Conservation (phyloP, 2,888 invertebrate genomes). For the Eilema sororculum region DNA sequence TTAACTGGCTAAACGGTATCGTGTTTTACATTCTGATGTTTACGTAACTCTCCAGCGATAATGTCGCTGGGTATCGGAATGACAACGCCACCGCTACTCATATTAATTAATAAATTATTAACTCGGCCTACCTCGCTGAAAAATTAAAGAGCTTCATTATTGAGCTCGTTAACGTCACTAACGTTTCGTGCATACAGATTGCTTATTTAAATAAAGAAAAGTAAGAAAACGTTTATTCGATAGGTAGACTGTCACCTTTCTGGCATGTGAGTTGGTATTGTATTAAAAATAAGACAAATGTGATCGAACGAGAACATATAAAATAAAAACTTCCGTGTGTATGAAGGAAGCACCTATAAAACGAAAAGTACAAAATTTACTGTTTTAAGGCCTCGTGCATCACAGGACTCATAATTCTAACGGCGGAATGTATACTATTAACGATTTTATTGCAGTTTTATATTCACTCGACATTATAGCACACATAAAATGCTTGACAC, state of each 20-base stretch:
- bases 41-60: conserved; percentile 83
- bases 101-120: conserved; percentile 84
- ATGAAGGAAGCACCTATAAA: conserved; percentile 64
- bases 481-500: conserved; percentile 3
- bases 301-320: conserved; percentile 24
- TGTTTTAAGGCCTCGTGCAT: conserved; percentile 67
- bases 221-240: conserved; percentile 60
- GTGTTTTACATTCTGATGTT: conserved; percentile 85
- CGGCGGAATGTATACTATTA: conserved; percentile 45
- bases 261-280: conserved; percentile 14
- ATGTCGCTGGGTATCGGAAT: conserved; percentile 78
- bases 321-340: conserved; percentile 48
- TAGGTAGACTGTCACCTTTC: conserved; percentile 40
- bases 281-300: conserved; percentile 23
- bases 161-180: conserved; percentile 72
- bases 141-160: conserved; percentile 82
- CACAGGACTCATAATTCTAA: conserved; percentile 65
- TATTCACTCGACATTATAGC: conserved; percentile 9
- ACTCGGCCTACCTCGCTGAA: conserved; percentile 79
- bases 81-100: conserved; percentile 74
- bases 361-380: conserved; percentile 62
- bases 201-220: conserved; percentile 75
- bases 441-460: conserved; percentile 16
- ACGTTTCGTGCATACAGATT: conserved; percentile 80
- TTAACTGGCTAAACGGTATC: conserved; percentile 85